These are phyloP conservation scores for Synanthedon andrenaeformis DNA, from an alignment of 2,888 invertebrate genomes.

Conservation along the genomic window DNA sequence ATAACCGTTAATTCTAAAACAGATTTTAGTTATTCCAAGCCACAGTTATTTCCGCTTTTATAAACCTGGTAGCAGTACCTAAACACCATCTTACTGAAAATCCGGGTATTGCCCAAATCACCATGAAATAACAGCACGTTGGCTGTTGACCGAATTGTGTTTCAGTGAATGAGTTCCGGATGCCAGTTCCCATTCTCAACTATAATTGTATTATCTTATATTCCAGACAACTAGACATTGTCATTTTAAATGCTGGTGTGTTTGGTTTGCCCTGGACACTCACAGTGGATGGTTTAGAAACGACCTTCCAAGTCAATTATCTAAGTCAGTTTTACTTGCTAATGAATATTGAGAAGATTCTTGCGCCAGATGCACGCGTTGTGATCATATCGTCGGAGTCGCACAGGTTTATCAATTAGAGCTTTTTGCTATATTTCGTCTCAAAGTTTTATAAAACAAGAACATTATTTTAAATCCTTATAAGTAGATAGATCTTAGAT, in stretches of 20 bases:
- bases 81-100: neutral
- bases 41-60: too few species aligned
- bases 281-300: constrained; percentile 82
- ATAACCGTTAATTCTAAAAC: too few species aligned
- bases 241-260: constrained; percentile 86
- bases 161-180: too few species aligned
- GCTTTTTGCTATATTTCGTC: neutral
- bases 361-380: constrained; percentile 78
- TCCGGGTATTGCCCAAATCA: too few species aligned
- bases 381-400: constrained; percentile 90
- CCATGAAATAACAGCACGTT: too few species aligned
- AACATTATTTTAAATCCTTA: constrained; percentile 1
- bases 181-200: too few species aligned
- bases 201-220: too few species aligned
- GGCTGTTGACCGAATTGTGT: too few species aligned
- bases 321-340: constrained; percentile 84
- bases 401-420: constrained; percentile 73
- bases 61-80: neutral
- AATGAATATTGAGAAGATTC: constrained; percentile 75
- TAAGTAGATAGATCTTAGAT: too few species aligned
- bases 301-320: constrained; percentile 89
- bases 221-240: constrained; percentile 75
- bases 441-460: neutral
- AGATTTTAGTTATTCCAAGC: too few species aligned
- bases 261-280: constrained; percentile 79